phyloP scores from a whole-genome alignment of 1,140 invertebrate species.

The Heliothis virescens region DNA sequence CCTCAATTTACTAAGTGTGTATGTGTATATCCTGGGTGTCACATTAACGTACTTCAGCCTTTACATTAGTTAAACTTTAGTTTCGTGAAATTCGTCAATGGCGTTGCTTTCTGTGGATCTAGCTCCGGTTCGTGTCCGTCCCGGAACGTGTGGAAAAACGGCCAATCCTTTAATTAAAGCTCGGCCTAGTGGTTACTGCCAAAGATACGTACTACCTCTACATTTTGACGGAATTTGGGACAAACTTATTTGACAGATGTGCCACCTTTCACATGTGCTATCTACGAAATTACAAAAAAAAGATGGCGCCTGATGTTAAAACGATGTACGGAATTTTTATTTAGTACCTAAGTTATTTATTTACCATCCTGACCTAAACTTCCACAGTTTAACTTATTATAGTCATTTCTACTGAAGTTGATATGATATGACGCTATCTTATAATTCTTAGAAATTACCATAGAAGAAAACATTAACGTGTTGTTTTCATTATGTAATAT shows the following conservation, averaged over 20 bases:
- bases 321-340: too few relatives aligned
- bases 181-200: conserved; percentile 61
- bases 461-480: too few relatives aligned
- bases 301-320: too few relatives aligned
- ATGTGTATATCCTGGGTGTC: neutral
- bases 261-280: neutral
- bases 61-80: conserved; percentile 49
- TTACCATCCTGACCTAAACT: too few relatives aligned
- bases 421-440: too few relatives aligned
- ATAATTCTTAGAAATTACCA: too few relatives aligned
- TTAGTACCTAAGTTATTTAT: too few relatives aligned
- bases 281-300: too few relatives aligned
- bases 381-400: too few relatives aligned
- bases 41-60: neutral
- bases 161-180: conserved; percentile 79
- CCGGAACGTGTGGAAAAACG: conserved; percentile 68
- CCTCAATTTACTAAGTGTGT: too few relatives aligned
- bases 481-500: too few relatives aligned
- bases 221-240: conserved; percentile 48
- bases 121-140: conserved; percentile 15
- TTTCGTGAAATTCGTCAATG: conserved; percentile 23
- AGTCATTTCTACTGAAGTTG: too few relatives aligned
- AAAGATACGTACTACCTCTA: conserved; percentile 59
- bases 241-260: neutral
- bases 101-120: conserved; percentile 3